Percentiles rank a stretch among this genome's conserved stretches.
Conservation (phyloP, 2,797 vertebrate species). For the Parauchenoglanis punctatus region DNA sequence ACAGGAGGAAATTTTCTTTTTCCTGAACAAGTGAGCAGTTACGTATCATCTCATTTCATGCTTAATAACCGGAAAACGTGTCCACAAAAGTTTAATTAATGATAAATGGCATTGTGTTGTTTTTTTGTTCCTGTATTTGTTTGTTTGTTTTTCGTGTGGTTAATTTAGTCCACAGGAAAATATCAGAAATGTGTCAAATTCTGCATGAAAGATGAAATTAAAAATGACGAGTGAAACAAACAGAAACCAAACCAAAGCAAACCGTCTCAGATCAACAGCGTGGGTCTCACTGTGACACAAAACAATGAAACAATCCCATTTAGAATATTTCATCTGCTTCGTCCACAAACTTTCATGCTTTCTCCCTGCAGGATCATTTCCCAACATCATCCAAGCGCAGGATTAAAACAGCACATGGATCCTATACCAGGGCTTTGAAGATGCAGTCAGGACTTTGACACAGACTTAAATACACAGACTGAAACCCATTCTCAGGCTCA, state of each 20-base stretch:
- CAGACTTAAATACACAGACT: background rate
- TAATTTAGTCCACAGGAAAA: background rate
- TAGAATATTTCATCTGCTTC: background rate
- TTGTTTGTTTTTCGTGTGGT: too few relatives aligned
- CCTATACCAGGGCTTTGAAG: background rate
- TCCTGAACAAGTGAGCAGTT: background rate
- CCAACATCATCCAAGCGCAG: too few relatives aligned
- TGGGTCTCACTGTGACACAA: background rate
- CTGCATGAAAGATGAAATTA: background rate
- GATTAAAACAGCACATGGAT: background rate
- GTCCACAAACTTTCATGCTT: background rate
- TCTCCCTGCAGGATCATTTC: too few relatives aligned
- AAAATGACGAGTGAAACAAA: background rate
- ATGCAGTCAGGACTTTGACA: background rate
- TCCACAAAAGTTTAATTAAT: background rate
- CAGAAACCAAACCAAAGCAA: background rate
- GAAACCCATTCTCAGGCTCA: too few relatives aligned
- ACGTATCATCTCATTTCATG: background rate
- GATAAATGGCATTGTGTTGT: background rate
- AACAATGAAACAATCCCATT: background rate
- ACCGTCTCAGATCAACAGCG: background rate
- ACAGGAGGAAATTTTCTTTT: constrained; percentile 55
- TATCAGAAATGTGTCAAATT: background rate
- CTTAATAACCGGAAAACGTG: background rate
- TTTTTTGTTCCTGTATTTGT: background rate